Conservation (phyloP, 2,888 invertebrate genomes). For the Hydropsyche betteni region DNA sequence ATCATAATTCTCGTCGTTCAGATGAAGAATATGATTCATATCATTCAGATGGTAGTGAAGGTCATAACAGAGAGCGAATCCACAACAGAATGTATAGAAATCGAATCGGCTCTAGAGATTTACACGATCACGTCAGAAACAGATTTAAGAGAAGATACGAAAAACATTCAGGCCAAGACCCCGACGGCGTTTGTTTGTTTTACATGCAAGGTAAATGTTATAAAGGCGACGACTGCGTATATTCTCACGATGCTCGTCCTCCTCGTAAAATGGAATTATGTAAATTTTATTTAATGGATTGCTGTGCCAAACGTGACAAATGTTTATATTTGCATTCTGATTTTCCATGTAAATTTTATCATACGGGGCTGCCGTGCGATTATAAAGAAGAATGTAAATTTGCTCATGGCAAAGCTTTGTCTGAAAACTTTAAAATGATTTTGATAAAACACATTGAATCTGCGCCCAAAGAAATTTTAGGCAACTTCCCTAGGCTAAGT, state of each 20-base stretch:
- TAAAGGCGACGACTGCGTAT: constrained; percentile 85
- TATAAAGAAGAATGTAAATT: constrained; percentile 90
- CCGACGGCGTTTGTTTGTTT: constrained; percentile 81
- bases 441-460: constrained; percentile 83
- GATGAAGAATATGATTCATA: constrained; percentile 64
- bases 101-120: constrained; percentile 62
- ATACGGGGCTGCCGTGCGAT: constrained; percentile 88
- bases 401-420: constrained; percentile 88
- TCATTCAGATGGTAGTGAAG: constrained; percentile 67
- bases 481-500: constrained; percentile 86
- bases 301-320: constrained; percentile 94
- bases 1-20: constrained; percentile 56
- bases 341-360: constrained; percentile 97
- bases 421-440: constrained; percentile 76
- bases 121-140: constrained; percentile 59
- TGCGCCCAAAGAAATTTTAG: constrained; percentile 89
- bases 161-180: constrained; percentile 70
- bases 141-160: constrained; percentile 63
- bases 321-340: constrained; percentile 97
- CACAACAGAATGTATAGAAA: constrained; percentile 61
- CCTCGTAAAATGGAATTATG: constrained; percentile 93
- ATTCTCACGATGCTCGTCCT: constrained; percentile 83
- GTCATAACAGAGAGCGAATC: constrained; percentile 60
- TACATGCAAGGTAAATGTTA: constrained; percentile 91
- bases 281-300: constrained; percentile 95